Evolutionary conservation across 2,113 vertebrate species (phyloP).

Genomic region (Laticauda colubrina): DNA sequence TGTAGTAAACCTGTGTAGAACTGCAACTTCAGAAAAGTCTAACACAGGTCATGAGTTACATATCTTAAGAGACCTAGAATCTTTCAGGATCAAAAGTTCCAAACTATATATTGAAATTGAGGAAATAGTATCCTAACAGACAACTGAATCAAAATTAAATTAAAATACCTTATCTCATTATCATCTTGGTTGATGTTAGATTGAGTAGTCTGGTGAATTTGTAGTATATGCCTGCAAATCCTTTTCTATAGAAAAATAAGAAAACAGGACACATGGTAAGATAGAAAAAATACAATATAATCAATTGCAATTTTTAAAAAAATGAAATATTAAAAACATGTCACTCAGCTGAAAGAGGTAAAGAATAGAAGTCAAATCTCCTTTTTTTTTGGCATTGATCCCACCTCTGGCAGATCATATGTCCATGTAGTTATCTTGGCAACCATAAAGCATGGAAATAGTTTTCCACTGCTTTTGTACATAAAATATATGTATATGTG

Average conservation of each 20-base stretch:
- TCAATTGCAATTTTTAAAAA: neutral
- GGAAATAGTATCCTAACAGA: neutral
- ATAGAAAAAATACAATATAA: neutral
- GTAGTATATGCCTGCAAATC: conserved; percentile 68
- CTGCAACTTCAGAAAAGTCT: neutral
- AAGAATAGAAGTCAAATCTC: neutral
- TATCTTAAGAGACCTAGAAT: neutral
- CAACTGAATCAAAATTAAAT: neutral
- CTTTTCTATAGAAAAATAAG: conserved; percentile 68
- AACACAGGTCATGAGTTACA: neutral
- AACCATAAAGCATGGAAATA: neutral
- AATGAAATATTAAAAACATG: neutral
- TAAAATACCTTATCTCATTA: conserved; percentile 77
- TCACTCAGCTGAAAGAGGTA: neutral
- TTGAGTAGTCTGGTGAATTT: conserved; percentile 64
- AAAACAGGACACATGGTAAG: conserved; percentile 27
- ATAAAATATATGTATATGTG: neutral
- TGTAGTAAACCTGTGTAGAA: neutral
- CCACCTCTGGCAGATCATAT: neutral
- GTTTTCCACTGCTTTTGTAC: neutral
- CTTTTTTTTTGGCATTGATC: neutral
- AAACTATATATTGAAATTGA: neutral
- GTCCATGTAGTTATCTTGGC: neutral
- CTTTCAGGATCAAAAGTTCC: neutral
- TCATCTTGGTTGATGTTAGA: conserved; percentile 71